phyloP scores from a whole-genome alignment of 2,888 invertebrate genomes.

The Frankliniella fusca region DNA sequence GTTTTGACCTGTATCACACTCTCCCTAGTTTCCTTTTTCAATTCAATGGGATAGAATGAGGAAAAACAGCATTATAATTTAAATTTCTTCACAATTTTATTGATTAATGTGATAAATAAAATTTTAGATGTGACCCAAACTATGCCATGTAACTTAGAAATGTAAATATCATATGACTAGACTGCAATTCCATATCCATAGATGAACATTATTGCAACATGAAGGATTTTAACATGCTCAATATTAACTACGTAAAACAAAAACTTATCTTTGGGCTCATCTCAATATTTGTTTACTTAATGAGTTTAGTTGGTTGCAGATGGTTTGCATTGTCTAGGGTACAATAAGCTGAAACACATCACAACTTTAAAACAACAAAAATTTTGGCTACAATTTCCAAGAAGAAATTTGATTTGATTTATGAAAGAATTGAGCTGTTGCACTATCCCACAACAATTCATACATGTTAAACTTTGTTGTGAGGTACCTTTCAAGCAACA shows the following conservation, averaged over 20 bases:
- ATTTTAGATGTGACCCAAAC: constrained; percentile 20
- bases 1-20: too few relatives aligned
- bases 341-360: background rate
- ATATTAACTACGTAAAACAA: too few relatives aligned
- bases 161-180: constrained; percentile 20
- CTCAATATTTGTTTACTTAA: too few relatives aligned
- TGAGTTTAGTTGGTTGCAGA: too few relatives aligned
- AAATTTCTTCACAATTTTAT: background rate
- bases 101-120: constrained; percentile 25
- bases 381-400: background rate
- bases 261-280: too few relatives aligned
- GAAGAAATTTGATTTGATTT: constrained; percentile 15
- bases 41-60: background rate
- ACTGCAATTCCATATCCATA: background rate
- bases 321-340: background rate
- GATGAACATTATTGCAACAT: background rate
- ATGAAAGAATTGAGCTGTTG: constrained; percentile 22
- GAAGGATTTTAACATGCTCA: background rate
- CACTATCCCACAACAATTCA: background rate
- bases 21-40: too few relatives aligned
- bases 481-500: background rate
- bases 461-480: background rate
- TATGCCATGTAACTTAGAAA: background rate
- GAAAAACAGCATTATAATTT: background rate
- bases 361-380: background rate